Evolutionary conservation across 2,113 vertebrate species (phyloP), one percentile per base, ranked within the genome.

Genomic region (Chrysochloris asiatica): DNA sequence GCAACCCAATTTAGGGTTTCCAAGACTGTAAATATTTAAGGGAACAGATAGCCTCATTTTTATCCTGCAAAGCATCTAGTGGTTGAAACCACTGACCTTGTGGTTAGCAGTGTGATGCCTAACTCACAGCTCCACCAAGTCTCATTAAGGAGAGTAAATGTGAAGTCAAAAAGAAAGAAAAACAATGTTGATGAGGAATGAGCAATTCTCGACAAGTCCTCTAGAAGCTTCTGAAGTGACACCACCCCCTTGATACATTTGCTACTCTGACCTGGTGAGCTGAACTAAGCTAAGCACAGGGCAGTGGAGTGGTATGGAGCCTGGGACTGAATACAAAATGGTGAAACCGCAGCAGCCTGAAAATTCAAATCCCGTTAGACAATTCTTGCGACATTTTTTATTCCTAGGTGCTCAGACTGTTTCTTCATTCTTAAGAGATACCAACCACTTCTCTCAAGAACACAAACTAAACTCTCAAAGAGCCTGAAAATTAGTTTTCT

Each of bases 401-500:
- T 86, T 26, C 24, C 54, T 56, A 65, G 43, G 45, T 10, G 86
- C 33, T 72, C 22, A 86, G 12, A 86, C 6, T 38, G 17, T 63
- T 82, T 86, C 21, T 79, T 45, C 71, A 85, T 59, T 14, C 3
- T 92, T 71, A 90, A 65, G 3, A 13, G 45, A 86, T 90, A 17
- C 48, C 36, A 83, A 75, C 8, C 9, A 61, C 21, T 24, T 80
- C 16, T 88, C 65, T 88, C 47, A 89, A 82, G 88, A 75, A 82
- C 3, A 90, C 21, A 82, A 63, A 75, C 12, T 61, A 86, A 94
- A 91, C 61, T 93, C 93, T 91, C 88, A 17, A 59, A 69, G 63
- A 85, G 24, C 56, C 41, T 45, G 41, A 78, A 73, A 36, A 19
- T 54, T 12, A 8, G 67, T 79, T 91, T 91, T 86, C 85, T 63